phyloP scores from a whole-genome alignment of 2,797 vertebrate genomes.

The Tapera naevia region DNA sequence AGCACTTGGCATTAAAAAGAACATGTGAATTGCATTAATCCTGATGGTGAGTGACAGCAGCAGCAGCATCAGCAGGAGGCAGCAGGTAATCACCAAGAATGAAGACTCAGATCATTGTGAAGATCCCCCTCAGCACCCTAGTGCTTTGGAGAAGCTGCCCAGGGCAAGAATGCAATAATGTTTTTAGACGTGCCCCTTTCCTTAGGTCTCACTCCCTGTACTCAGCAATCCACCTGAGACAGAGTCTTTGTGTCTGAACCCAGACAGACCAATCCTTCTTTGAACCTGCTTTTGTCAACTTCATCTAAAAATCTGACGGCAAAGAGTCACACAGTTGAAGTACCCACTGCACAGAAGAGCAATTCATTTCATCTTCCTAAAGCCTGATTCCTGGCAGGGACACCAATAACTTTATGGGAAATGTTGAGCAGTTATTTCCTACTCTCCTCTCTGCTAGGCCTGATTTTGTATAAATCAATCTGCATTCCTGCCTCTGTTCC shows the following conservation, averaged over 20 bases:
- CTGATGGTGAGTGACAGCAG: accelerated
- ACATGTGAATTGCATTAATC: neutral
- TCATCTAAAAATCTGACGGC: neutral
- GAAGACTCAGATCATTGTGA: accelerated
- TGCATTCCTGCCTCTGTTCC: neutral
- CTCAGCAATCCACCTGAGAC: neutral
- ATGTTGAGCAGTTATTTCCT: neutral
- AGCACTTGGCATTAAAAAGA: neutral
- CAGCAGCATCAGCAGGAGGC: neutral
- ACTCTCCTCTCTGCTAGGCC: neutral
- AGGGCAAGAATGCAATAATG: neutral
- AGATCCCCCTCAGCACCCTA: neutral
- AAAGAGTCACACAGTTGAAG: neutral
- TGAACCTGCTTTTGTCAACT: neutral
- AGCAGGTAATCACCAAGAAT: neutral
- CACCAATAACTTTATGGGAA: neutral
- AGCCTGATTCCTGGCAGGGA: neutral
- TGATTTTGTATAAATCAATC: neutral
- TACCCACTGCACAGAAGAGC: neutral
- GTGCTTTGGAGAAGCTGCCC: neutral
- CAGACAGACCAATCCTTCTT: neutral
- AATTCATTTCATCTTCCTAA: neutral
- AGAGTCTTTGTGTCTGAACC: neutral
- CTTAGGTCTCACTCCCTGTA: neutral
- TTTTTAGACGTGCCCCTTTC: neutral